A percentile compares a stretch with the other conserved stretches of the same genome.
phyloP scores from a whole-genome alignment of 2,113 vertebrate species.

The Pituophis catenifer region DNA sequence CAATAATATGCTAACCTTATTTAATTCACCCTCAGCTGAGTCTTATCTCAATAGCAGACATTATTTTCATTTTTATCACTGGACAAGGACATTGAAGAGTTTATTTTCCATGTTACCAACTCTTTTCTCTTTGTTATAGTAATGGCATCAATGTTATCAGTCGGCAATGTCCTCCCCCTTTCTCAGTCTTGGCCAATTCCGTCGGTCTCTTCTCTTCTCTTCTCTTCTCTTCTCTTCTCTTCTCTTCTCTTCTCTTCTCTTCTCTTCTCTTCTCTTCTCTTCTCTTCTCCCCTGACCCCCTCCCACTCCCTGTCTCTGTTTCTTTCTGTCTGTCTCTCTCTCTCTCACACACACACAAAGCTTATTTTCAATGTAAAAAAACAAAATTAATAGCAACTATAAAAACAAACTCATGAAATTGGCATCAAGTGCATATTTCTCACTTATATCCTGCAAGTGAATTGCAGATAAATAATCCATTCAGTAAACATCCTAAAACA shows the following conservation, averaged over 20 bases:
- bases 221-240: not conserved
- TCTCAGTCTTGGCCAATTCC: not conserved
- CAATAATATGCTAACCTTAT: not conserved
- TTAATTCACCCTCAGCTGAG: not conserved
- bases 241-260: rapidly evolving
- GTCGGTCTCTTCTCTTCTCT: not conserved
- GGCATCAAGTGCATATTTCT: not conserved
- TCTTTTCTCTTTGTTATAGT: not conserved
- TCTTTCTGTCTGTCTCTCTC: not conserved
- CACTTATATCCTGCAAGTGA: not conserved
- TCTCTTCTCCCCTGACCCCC: too few species aligned
- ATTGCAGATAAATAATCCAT: not conserved
- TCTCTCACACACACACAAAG: not conserved
- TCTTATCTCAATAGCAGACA: not conserved
- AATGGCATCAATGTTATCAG: not conserved
- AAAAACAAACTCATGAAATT: not conserved
- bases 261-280: too few species aligned
- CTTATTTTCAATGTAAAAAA: not conserved
- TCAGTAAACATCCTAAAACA: not conserved
- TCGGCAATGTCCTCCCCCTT: not conserved
- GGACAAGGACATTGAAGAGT: not conserved
- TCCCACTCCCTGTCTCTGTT: too few species aligned
- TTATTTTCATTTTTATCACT: not conserved
- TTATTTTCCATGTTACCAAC: not conserved
- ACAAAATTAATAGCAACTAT: not conserved